Percentiles rank a stretch among this genome's conserved stretches.
These are phyloP conservation scores for Lepilemur ruficaudatus DNA, from an alignment of 2,797 vertebrate genomes.

Conservation along the genomic window DNA sequence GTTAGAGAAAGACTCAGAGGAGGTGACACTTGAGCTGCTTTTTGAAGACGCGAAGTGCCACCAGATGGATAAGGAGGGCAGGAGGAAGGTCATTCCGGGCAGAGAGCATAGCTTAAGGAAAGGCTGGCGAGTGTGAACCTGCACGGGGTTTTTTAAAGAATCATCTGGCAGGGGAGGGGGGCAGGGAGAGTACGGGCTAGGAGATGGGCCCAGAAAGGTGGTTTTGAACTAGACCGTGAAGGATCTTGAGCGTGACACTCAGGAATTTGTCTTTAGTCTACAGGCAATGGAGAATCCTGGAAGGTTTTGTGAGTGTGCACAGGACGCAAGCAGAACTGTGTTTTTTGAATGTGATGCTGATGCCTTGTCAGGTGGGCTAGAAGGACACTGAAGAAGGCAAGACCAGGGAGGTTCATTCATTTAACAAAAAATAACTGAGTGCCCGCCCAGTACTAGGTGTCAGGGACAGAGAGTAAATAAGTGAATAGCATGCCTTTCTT, in stretches of 20 bases:
- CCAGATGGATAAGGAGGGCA: neutral
- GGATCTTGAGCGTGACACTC: neutral
- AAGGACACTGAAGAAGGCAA: neutral
- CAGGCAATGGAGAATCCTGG: neutral
- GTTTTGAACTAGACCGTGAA: neutral
- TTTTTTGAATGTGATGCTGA: slow-evolving; percentile 20
- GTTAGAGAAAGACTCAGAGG: neutral
- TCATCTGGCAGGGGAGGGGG: neutral
- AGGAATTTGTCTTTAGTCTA: neutral
- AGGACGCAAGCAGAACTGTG: neutral
- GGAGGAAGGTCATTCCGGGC: neutral
- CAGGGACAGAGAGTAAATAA: neutral
- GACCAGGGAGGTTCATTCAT: neutral
- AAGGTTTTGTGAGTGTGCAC: neutral
- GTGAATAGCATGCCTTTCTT: neutral
- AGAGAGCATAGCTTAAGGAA: neutral
- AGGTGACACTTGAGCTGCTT: neutral
- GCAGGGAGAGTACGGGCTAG: neutral
- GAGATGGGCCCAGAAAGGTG: neutral
- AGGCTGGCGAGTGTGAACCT: neutral
- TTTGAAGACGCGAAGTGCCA: slow-evolving; percentile 17
- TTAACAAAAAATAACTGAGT: neutral
- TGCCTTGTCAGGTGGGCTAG: neutral
- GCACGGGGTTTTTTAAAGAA: neutral
- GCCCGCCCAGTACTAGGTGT: neutral